phyloP scores from a whole-genome alignment of 1,140 invertebrate genomes.

The Diorhabda carinulata region DNA sequence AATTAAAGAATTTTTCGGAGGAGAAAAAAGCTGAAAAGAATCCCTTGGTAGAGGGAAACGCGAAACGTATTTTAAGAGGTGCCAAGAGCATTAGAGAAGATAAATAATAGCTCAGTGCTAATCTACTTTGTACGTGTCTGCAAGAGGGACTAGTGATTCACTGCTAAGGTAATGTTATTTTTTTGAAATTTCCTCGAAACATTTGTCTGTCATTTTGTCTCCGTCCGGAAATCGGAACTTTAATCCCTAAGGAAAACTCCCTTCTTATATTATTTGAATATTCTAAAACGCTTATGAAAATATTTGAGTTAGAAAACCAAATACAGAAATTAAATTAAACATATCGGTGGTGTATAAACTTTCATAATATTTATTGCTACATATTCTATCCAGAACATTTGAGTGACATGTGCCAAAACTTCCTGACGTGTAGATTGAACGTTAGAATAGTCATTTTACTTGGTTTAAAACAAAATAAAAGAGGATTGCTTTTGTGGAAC shows the following conservation, averaged over 20 bases:
- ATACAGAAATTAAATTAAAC: no score
- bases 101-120: conserved; percentile 18
- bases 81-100: conserved; percentile 18
- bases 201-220: conserved; percentile 9
- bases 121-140: conserved; percentile 23
- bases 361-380: no score
- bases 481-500: no score
- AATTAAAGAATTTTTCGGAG: conserved; percentile 11
- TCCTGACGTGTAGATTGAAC: no score
- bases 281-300: no score
- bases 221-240: conserved; percentile 2
- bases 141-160: conserved; percentile 16
- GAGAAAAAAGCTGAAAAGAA: not conserved
- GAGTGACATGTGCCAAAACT: no score
- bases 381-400: no score
- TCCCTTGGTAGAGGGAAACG: conserved; percentile 4
- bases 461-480: no score
- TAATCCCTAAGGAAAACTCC: not conserved
- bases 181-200: conserved; percentile 7
- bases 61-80: conserved; percentile 15
- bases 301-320: no score
- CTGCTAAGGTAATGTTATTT: conserved; percentile 16
- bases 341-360: no score
- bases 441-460: no score
- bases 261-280: no score